Evolutionary conservation across 2,888 invertebrate genomes (phyloP).

Genomic region (Epirrita christyi): DNA sequence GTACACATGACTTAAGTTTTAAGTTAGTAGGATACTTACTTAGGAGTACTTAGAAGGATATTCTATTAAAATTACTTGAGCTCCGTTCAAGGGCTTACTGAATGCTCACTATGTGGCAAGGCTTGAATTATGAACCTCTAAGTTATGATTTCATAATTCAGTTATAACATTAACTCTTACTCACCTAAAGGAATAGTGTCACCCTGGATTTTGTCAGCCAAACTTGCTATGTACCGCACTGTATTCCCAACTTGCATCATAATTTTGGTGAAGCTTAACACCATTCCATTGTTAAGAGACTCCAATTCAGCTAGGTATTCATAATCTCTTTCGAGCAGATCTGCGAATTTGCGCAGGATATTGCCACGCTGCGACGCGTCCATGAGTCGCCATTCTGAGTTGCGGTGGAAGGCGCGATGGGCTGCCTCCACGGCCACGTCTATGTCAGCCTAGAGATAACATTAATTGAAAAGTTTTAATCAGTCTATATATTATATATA

Average conservation of each 20-base stretch:
- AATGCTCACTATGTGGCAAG: too few species aligned
- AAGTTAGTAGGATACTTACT: too few species aligned
- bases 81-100: too few species aligned
- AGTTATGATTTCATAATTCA: too few species aligned
- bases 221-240: constrained; percentile 92
- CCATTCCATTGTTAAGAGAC: constrained; percentile 96
- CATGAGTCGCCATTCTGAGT: constrained; percentile 91
- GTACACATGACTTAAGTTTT: too few species aligned
- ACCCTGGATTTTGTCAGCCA: constrained; percentile 94
- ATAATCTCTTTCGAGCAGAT: constrained; percentile 90
- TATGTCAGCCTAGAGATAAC: constrained; percentile 85
- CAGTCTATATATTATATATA: too few species aligned
- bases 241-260: constrained; percentile 72
- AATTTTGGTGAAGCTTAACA: constrained; percentile 86
- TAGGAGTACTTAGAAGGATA: too few species aligned
- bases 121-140: too few species aligned
- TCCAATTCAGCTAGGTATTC: constrained; percentile 92
- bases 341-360: constrained; percentile 90
- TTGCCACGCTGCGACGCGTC: constrained; percentile 92
- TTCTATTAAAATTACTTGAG: too few species aligned
- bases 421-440: constrained; percentile 91
- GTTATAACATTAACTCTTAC: background rate
- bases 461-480: too few species aligned
- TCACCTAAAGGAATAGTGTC: constrained; percentile 65
- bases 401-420: constrained; percentile 87